Conservation (phyloP, 1,140 invertebrate genomes). For the Melanaphis sacchari region DNA sequence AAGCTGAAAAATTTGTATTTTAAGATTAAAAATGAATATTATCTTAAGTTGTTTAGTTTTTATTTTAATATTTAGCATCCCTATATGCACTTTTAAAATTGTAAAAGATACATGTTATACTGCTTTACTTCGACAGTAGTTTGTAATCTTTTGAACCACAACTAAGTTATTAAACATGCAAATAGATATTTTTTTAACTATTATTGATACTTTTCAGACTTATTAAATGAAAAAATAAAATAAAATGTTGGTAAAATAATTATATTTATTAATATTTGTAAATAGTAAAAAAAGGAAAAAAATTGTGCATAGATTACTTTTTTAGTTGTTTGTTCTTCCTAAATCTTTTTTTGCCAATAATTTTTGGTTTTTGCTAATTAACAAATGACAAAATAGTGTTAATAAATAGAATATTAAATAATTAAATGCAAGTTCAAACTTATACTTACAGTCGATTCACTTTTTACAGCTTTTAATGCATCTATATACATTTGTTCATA, state of each 20-base stretch:
- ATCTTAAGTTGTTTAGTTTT: too few species aligned
- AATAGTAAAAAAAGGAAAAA: too few species aligned
- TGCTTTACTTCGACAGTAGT: neutral
- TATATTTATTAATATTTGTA: neutral
- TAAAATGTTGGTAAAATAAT: neutral
- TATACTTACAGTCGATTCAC: constrained; percentile 56
- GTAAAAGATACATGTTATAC: neutral
- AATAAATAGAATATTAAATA: neutral
- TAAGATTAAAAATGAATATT: too few species aligned
- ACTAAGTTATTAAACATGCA: too few species aligned
- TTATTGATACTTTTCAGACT: neutral
- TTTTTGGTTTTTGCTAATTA: constrained; percentile 10
- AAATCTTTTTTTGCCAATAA: neutral
- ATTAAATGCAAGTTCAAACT: neutral
- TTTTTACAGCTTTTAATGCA: constrained; percentile 59
- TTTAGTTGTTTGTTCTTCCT: neutral
- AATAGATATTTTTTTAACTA: neutral
- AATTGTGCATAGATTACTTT: too few species aligned
- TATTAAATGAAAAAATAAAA: neutral
- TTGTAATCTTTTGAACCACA: neutral
- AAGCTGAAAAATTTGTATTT: too few species aligned
- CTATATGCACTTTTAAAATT: neutral
- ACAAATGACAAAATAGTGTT: neutral
- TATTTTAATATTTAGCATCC: too few species aligned
- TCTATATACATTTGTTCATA: constrained; percentile 61